phyloP scores from a whole-genome alignment of 2,797 vertebrate species.

The Mionectes olivaceus region DNA sequence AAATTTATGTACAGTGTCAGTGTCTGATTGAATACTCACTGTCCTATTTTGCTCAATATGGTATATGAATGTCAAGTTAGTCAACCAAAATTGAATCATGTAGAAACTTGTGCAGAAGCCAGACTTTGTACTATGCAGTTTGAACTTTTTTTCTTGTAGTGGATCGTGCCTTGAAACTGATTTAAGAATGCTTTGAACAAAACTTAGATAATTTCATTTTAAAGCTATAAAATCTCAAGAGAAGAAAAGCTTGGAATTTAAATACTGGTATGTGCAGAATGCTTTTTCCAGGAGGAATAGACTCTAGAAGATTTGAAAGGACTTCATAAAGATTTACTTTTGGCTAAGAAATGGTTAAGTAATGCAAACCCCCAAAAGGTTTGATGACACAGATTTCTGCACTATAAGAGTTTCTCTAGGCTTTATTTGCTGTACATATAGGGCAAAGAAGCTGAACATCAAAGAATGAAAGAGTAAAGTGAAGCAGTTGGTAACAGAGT shows the following conservation, averaged over 20 bases:
- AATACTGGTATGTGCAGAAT: neutral
- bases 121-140: neutral
- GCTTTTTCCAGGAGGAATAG: neutral
- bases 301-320: neutral
- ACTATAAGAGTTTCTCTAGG: neutral
- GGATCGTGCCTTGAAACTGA: neutral
- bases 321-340: neutral
- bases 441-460: neutral
- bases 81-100: rapidly evolving
- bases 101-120: neutral
- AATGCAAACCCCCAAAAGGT: neutral
- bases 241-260: neutral
- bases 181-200: neutral
- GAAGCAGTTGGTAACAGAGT: neutral
- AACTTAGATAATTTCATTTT: neutral
- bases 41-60: neutral
- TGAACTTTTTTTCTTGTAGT: neutral
- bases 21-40: neutral
- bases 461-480: neutral
- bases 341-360: neutral
- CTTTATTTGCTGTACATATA: neutral
- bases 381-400: neutral
- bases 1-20: neutral
- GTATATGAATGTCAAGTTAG: neutral
- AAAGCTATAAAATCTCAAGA: neutral